phyloP scores from a whole-genome alignment of 2,797 vertebrate species.

The Xyrichtys novacula region DNA sequence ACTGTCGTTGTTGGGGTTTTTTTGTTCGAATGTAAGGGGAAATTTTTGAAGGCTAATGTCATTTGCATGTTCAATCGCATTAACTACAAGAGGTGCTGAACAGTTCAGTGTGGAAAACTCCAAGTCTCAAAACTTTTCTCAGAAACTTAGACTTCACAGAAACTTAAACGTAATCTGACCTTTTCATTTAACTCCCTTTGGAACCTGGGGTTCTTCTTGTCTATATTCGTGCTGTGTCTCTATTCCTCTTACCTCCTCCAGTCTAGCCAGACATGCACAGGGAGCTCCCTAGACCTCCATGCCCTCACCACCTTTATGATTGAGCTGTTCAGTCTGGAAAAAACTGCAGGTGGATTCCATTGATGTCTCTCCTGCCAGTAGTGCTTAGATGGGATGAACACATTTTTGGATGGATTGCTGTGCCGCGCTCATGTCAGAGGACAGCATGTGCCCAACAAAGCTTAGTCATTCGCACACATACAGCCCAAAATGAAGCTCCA shows the following conservation, averaged over 20 bases:
- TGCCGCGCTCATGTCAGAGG: constrained; percentile 2
- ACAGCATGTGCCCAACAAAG: constrained; percentile 46
- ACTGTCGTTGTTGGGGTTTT: too few relatives aligned
- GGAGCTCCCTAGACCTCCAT: neutral
- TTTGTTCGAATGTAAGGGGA: neutral
- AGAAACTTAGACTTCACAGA: neutral
- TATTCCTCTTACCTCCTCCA: neutral
- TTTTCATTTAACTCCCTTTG: neutral
- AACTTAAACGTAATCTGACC: neutral
- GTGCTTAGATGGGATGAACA: constrained; percentile 29
- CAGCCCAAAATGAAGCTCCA: neutral
- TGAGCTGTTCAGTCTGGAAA: neutral
- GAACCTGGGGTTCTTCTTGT: neutral
- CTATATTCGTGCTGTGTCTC: neutral
- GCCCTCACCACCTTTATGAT: neutral
- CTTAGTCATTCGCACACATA: constrained; percentile 43
- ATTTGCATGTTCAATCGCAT: neutral
- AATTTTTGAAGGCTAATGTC: neutral
- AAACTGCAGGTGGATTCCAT: neutral
- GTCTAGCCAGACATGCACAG: neutral
- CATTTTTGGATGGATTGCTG: constrained; percentile 14
- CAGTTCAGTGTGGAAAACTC: neutral
- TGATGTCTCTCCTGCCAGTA: constrained; percentile 4
- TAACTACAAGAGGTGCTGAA: neutral
- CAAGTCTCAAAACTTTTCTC: neutral